Percentiles rank a stretch among this genome's conserved stretches.
Conservation (phyloP, 2,113 vertebrate genomes). For the Phainopepla nitens region DNA sequence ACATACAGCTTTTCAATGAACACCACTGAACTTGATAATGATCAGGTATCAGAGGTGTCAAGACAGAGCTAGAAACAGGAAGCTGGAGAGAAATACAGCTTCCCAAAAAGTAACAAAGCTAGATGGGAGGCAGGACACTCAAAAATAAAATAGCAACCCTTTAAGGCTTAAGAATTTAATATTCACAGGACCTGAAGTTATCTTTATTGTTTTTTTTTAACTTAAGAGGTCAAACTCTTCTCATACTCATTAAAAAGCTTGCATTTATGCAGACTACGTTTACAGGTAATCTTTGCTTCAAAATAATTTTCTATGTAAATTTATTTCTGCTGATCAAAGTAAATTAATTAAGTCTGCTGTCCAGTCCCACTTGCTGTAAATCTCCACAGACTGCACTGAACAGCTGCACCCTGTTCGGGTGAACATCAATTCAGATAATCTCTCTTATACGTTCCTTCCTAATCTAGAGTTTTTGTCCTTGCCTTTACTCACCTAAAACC, state of each 20-base stretch:
- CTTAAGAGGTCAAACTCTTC: not conserved
- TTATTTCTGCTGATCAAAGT: not conserved
- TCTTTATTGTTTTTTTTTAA: not conserved
- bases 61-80: not conserved
- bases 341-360: not conserved
- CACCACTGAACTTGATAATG: not conserved
- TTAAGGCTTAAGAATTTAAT: not conserved
- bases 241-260: not conserved
- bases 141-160: not conserved
- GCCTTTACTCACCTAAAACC: not conserved
- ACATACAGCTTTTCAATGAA: not conserved
- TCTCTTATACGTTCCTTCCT: not conserved
- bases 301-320: not conserved
- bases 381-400: not conserved
- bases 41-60: not conserved
- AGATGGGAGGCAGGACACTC: not conserved
- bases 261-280: not conserved
- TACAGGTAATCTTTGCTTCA: not conserved
- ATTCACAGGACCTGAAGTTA: not conserved
- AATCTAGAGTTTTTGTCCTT: not conserved
- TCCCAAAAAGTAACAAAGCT: not conserved
- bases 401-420: not conserved
- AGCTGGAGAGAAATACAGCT: not conserved
- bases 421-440: not conserved
- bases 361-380: not conserved